Evolutionary conservation across 2,113 vertebrate genomes (phyloP), one percentile per base, ranked within the genome.

Genomic region (Addax nasomaculatus): DNA sequence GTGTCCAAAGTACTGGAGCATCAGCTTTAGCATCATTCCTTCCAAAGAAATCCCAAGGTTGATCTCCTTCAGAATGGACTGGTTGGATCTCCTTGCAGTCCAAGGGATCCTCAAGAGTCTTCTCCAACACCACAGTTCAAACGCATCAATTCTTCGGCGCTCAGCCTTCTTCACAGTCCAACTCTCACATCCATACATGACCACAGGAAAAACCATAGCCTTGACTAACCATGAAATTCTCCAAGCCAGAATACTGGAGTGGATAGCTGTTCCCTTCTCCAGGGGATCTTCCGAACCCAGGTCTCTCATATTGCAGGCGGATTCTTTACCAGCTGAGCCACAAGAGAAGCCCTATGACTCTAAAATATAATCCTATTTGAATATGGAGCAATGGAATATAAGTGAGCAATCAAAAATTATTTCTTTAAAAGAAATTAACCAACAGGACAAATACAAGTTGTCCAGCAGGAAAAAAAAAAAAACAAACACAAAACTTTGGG

Each of bases 361-460:
- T 90, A 93, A 87, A 55, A 93, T 76, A 84, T 49, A 96, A 83
- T 73, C 60, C n/a, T 62, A 7, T 23, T 80, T 51, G 47, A 55
- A 12, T 83, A 53, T 60, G 36, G 23, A 86, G 23, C n/a, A 64
- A 81, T 49, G 62, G 51, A 73, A 97, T 79, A 4, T 95, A 96
- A 88, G 39, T 85, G 27, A 93, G 62, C 8, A 89, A 92, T 80
- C 9, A 64, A 85, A 73, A 85, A 87, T 29, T 83, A 62, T 78
- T 89, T 96, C 47, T 33, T 87, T 87, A 88, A 87, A 91, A 94
- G 36, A 43, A 93, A 83, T 87, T 62, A 95, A 36, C 17, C n/a
- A 76, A 93, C 30, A 87, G 27, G 29, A 88, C 14, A 80, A 93
- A 58, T 30, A 53, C 57, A 88, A 64, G 8, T 45, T 80, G 73